These are phyloP conservation scores for Rugalucina vietnamica DNA, from an alignment of 2,888 invertebrate genomes.

Conservation along the genomic window DNA sequence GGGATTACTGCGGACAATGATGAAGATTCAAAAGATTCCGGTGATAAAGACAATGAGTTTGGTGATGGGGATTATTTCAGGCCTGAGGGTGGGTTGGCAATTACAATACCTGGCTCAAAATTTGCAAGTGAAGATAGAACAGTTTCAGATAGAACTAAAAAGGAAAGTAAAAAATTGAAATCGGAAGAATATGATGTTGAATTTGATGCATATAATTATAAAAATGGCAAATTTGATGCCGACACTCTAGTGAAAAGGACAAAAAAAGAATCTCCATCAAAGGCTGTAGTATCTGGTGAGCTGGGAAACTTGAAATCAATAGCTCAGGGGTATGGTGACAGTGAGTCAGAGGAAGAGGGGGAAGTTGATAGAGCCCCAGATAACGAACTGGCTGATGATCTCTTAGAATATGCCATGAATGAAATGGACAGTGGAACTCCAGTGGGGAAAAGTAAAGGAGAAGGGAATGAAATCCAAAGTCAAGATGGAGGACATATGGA, in stretches of 20 bases:
- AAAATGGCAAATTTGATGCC: not conserved
- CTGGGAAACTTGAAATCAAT: constrained; percentile 71
- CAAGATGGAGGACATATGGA: constrained; percentile 9
- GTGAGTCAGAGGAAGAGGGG: constrained; percentile 82
- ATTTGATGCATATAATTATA: not conserved
- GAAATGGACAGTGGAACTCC: constrained; percentile 43
- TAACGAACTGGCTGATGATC: constrained; percentile 55
- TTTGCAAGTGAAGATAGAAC: constrained; percentile 37
- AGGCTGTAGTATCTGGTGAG: constrained; percentile 52
- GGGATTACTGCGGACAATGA: not conserved
- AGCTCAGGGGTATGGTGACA: constrained; percentile 75
- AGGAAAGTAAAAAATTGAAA: not conserved
- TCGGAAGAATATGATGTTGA: not conserved
- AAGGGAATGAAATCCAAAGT: constrained; percentile 51
- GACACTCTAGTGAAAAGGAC: not conserved
- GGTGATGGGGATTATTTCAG: constrained; percentile 30
- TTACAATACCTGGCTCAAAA: constrained; percentile 54
- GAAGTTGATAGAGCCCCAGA: constrained; percentile 78
- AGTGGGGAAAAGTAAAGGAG: constrained; percentile 36
- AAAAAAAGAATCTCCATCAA: constrained; percentile 23
- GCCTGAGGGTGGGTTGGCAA: constrained; percentile 52
- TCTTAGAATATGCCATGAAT: constrained; percentile 63
- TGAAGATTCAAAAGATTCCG: constrained; percentile 17
- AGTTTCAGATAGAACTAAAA: constrained; percentile 30
- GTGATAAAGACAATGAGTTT: constrained; percentile 14